phyloP scores from a whole-genome alignment of 2,113 vertebrate species.

The Glareola pratincola region DNA sequence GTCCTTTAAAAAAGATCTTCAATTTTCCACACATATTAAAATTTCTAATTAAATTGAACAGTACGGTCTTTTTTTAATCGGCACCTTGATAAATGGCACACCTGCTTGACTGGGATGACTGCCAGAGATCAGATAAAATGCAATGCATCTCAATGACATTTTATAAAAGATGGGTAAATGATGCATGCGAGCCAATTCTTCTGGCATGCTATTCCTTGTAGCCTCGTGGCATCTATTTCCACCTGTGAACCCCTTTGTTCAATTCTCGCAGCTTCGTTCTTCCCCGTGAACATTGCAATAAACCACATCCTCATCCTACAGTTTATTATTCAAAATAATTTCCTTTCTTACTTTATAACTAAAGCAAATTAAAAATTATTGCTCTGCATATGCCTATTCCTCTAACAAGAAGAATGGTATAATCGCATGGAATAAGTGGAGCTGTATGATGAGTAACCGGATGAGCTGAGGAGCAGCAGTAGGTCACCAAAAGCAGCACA shows the following conservation, averaged over 20 bases:
- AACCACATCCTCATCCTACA: not conserved
- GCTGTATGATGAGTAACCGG: accelerated
- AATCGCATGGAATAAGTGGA: not conserved
- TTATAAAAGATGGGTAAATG: constrained; percentile 11
- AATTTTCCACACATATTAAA: not conserved
- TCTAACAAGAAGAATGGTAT: not conserved
- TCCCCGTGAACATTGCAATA: accelerated
- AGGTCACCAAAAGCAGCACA: not conserved
- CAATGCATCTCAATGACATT: constrained; percentile 33
- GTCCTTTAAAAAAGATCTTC: not conserved
- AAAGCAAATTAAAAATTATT: not conserved
- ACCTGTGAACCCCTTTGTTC: not conserved
- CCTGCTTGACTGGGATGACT: constrained; percentile 52
- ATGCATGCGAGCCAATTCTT: not conserved
- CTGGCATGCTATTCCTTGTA: not conserved
- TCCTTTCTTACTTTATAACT: not conserved
- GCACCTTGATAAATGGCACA: constrained; percentile 42
- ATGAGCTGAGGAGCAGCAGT: not conserved
- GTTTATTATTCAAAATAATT: not conserved
- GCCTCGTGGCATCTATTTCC: not conserved
- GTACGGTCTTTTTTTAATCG: not conserved
- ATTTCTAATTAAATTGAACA: constrained; percentile 37
- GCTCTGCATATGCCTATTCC: not conserved
- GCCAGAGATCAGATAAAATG: constrained; percentile 49
- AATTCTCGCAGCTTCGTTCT: not conserved